A percentile compares a stretch with the other conserved stretches of the same genome.
phyloP scores from a whole-genome alignment of 2,797 vertebrate genomes.

The Neomorphus geoffroyi region DNA sequence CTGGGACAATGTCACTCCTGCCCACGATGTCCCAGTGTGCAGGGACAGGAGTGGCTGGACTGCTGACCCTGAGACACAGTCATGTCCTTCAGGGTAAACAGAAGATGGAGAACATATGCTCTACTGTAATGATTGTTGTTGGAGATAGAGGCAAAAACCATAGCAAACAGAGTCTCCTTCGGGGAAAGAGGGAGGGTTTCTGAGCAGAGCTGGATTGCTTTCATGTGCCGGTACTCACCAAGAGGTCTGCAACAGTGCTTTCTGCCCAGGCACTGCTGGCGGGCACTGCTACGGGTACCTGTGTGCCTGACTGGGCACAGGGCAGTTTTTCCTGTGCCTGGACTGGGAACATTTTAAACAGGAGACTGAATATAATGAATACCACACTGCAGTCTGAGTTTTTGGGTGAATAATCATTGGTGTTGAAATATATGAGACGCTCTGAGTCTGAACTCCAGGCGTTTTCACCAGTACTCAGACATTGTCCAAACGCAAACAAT shows the following conservation, averaged over 20 bases:
- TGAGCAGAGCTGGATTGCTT: background rate
- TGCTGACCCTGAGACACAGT: background rate
- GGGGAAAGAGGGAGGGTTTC: background rate
- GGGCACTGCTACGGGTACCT: accelerated
- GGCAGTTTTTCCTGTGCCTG: background rate
- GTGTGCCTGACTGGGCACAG: background rate
- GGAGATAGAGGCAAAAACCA: background rate
- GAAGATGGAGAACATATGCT: background rate
- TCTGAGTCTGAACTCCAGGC: background rate
- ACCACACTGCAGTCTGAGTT: background rate
- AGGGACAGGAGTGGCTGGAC: background rate
- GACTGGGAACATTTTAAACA: background rate
- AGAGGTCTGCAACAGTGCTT: background rate
- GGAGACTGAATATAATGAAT: conserved; percentile 6
- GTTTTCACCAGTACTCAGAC: background rate
- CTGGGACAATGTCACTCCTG: background rate
- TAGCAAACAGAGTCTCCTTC: background rate
- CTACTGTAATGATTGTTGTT: background rate
- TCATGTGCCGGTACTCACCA: accelerated
- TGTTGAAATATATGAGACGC: background rate
- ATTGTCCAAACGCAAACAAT: background rate
- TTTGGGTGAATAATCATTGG: background rate
- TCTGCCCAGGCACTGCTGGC: background rate
- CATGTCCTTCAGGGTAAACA: background rate
- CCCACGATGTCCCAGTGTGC: accelerated